phyloP scores from a whole-genome alignment of 2,113 vertebrate genomes.

The Seriola aureovittata region DNA sequence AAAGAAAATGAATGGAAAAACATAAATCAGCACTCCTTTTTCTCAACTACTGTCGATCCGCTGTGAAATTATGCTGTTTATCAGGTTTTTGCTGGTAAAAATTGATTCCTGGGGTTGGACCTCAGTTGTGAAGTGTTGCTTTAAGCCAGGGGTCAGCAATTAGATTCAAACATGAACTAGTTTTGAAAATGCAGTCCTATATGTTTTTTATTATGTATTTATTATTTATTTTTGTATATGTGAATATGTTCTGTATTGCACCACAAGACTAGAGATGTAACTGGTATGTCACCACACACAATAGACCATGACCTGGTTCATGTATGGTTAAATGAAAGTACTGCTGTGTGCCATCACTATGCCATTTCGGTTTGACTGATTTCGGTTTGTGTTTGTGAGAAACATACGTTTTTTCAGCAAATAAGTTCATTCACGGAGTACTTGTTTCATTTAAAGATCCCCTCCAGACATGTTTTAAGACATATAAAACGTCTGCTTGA shows the following conservation, averaged over 20 bases:
- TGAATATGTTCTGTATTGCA: too few species aligned
- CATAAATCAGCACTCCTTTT: not conserved
- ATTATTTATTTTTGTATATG: too few species aligned
- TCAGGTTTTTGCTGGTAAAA: constrained; percentile 3
- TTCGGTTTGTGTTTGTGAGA: not conserved
- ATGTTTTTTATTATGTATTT: not conserved
- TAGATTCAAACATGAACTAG: not conserved
- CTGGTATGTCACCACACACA: too few species aligned
- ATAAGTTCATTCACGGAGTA: not conserved
- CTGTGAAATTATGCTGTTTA: not conserved
- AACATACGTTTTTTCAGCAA: not conserved
- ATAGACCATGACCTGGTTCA: too few species aligned
- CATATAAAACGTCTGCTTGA: not conserved
- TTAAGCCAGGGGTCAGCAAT: not conserved
- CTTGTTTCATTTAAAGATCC: too few species aligned
- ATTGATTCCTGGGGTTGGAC: not conserved
- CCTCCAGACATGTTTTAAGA: not conserved
- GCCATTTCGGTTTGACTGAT: not conserved
- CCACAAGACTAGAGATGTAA: too few species aligned
- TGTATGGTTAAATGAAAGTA: not conserved
- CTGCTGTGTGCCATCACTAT: too few species aligned
- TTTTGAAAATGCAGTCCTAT: not conserved
- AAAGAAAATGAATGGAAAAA: constrained; percentile 36
- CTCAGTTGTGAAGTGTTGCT: not conserved
- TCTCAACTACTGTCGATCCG: not conserved